These are phyloP conservation scores for Thyatira batis DNA, from an alignment of 2,888 invertebrate species.

Conservation along the genomic window DNA sequence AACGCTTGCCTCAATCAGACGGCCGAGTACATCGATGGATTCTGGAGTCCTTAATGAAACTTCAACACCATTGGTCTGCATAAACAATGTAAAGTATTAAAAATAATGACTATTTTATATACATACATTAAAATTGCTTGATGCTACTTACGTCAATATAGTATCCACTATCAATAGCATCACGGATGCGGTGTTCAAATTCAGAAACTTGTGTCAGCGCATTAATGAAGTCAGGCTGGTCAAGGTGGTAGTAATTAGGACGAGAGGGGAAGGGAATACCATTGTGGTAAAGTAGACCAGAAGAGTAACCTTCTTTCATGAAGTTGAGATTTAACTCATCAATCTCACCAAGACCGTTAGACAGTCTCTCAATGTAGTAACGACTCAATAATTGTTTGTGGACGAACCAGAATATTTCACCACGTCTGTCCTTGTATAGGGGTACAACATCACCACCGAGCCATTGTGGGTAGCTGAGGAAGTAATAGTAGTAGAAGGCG, in stretches of 20 bases:
- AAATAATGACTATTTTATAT: neutral
- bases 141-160: slow-evolving; percentile 62
- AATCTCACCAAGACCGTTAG: slow-evolving; percentile 86
- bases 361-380: slow-evolving; percentile 89
- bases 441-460: slow-evolving; percentile 80
- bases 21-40: slow-evolving; percentile 84
- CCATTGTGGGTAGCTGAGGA: slow-evolving; percentile 85
- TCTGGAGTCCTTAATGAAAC: slow-evolving; percentile 81
- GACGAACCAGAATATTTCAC: slow-evolving; percentile 84
- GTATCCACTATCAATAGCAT: slow-evolving; percentile 83
- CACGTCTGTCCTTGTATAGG: slow-evolving; percentile 81
- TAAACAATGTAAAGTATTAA: slow-evolving; percentile 8
- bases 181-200: slow-evolving; percentile 81
- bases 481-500: slow-evolving; percentile 83
- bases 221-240: slow-evolving; percentile 67
- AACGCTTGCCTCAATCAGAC: slow-evolving; percentile 84
- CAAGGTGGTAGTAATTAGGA: slow-evolving; percentile 78
- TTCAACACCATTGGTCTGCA: neutral
- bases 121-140: neutral
- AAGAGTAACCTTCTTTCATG: slow-evolving; percentile 83
- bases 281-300: slow-evolving; percentile 84
- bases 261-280: slow-evolving; percentile 86
- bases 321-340: slow-evolving; percentile 79
- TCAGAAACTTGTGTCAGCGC: slow-evolving; percentile 70
- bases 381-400: slow-evolving; percentile 87